Conservation (phyloP, 2,888 invertebrate genomes). For the Euclidia mi region DNA sequence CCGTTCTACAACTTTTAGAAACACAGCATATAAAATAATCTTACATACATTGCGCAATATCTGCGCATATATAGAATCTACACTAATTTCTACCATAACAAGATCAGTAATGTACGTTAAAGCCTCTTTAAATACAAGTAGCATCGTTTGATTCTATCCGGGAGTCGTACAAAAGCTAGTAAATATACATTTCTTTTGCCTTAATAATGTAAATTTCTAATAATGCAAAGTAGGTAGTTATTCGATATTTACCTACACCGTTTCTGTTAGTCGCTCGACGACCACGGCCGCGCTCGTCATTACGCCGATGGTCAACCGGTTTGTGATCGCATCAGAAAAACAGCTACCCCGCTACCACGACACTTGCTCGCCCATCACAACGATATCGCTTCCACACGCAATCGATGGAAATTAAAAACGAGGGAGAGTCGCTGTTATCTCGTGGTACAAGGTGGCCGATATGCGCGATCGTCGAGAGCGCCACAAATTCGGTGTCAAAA, state of each 20-base stretch:
- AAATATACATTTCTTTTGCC: conserved; percentile 46
- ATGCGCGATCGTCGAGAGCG: conserved; percentile 76
- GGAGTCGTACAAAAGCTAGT: conserved; percentile 6
- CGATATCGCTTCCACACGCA: conserved; percentile 16
- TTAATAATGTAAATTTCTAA: conserved; percentile 67
- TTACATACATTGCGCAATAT: neutral
- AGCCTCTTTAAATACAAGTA: neutral
- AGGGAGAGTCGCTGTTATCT: conserved; percentile 28
- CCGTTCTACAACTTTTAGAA: conserved; percentile 18
- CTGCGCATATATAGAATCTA: neutral
- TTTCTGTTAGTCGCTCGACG: conserved; percentile 64
- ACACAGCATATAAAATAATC: conserved; percentile 8
- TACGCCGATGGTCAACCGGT: conserved; percentile 87
- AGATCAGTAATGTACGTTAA: neutral
- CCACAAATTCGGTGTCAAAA: conserved; percentile 82
- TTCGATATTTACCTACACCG: conserved; percentile 78
- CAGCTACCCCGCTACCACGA: conserved; percentile 81
- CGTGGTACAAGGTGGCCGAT: conserved; percentile 77
- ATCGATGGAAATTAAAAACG: conserved; percentile 28
- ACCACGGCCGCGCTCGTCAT: conserved; percentile 75
- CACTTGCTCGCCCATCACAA: conserved; percentile 29
- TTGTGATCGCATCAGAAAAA: conserved; percentile 88
- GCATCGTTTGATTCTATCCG: conserved; percentile 1
- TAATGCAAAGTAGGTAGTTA: conserved; percentile 80
- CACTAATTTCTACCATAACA: neutral